Conservation (phyloP, 1,140 invertebrate species). For the Bombus turneri region DNA sequence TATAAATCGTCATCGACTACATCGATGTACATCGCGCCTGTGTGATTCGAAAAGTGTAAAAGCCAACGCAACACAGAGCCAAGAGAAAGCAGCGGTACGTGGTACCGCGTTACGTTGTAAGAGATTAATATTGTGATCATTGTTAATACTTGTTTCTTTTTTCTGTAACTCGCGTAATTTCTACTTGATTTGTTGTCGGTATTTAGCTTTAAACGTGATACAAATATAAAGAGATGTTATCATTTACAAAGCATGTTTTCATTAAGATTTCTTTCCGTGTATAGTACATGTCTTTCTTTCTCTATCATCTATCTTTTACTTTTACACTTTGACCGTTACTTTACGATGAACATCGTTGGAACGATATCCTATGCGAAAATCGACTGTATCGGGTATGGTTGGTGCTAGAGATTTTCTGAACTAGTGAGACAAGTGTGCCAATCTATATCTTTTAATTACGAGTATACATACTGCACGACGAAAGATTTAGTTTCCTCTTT, state of each 20-base stretch:
- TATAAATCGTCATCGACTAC: neutral
- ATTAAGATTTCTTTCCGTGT: conserved; percentile 20
- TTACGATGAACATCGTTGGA: neutral
- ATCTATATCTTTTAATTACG: conserved; percentile 18
- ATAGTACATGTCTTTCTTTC: conserved; percentile 37
- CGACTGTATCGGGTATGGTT: conserved; percentile 51
- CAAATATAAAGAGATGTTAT: conserved; percentile 53
- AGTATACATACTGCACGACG: conserved; percentile 6
- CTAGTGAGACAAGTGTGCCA: conserved; percentile 37
- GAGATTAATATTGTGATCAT: conserved; percentile 50
- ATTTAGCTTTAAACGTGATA: conserved; percentile 51
- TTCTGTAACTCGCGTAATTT: conserved; percentile 37
- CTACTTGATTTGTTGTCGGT: conserved; percentile 46
- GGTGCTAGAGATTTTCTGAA: conserved; percentile 46
- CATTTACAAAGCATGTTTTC: conserved; percentile 41
- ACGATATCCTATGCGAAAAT: conserved; percentile 2
- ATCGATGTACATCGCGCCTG: conserved; percentile 1
- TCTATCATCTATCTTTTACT: conserved; percentile 18
- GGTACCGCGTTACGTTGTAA: conserved; percentile 36
- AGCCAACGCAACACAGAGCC: neutral
- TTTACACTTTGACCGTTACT: neutral
- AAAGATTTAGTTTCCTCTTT: conserved; percentile 33
- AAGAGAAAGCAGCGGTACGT: conserved; percentile 3
- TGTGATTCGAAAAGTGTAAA: conserved; percentile 23
- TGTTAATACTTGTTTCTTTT: conserved; percentile 51